Evolutionary conservation across 2,797 vertebrate genomes (phyloP).

Genomic region (Anisognathus igniventris): DNA sequence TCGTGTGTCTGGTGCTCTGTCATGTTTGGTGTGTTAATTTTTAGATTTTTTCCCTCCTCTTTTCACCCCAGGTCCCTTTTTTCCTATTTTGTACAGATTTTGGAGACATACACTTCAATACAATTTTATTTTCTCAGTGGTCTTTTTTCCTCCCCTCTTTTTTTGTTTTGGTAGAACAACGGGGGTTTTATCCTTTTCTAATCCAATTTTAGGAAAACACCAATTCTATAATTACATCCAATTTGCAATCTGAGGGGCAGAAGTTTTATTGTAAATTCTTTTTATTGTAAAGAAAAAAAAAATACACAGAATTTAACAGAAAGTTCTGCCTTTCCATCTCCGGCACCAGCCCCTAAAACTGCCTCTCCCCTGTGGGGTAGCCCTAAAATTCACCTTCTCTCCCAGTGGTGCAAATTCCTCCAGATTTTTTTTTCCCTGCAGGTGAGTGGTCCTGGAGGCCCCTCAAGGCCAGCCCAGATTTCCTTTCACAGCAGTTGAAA

Average conservation of each 20-base stretch:
- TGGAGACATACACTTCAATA: slow-evolving; percentile 9
- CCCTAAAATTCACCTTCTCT: neutral
- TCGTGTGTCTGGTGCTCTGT: slow-evolving; percentile 32
- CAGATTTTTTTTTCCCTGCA: neutral
- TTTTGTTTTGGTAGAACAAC: neutral
- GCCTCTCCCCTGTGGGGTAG: neutral
- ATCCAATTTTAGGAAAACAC: slow-evolving; percentile 27
- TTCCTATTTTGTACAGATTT: slow-evolving; percentile 37
- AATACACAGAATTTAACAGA: slow-evolving; percentile 63
- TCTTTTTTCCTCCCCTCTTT: neutral
- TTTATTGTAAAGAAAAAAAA: slow-evolving; percentile 68
- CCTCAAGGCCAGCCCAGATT: neutral
- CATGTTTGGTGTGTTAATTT: neutral
- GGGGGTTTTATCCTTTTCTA: slow-evolving; percentile 7
- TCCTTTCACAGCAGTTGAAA: neutral
- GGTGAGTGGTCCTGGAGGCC: neutral
- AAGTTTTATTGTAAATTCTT: slow-evolving; percentile 59
- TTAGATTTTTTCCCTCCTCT: neutral
- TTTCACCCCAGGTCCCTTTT: neutral
- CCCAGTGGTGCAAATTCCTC: neutral
- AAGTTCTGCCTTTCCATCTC: slow-evolving; percentile 41
- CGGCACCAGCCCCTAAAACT: neutral
- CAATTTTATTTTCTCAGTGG: neutral
- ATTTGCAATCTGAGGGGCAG: slow-evolving; percentile 50
- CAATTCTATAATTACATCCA: slow-evolving; percentile 34